Evolutionary conservation across 2,113 vertebrate genomes (phyloP), one percentile per base, ranked within the genome.

Genomic region (Gobius niger): DNA sequence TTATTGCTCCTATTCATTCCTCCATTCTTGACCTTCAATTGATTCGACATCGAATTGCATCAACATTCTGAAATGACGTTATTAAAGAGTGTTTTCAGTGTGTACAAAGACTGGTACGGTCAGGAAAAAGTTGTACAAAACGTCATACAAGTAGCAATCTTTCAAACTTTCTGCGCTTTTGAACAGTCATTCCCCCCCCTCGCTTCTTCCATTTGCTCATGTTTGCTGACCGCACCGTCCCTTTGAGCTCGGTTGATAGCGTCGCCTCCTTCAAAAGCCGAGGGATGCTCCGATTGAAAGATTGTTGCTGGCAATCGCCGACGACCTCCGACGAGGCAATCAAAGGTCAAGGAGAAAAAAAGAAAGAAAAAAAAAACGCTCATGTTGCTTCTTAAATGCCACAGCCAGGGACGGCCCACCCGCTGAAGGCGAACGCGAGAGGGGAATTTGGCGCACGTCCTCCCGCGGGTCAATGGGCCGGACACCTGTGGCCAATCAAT

Each of bases 401-500:
- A 73, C 65, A 14, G 56, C 10, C 60, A 66, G 44, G 34, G 24
- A 41, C 74, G 40, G 24, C 40, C 75, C 71, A 71, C 63, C 78
- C 61, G 62, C 49, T 67, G 67, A 61, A 19, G 14, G 16, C 44
- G 59, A 70, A 16, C 34, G 65, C 70, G 61, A 34, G 70, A 64
- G 70, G 74, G 40, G 73, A 76, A 67, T 83, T 78, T 80, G 68
- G 41, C 19, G 53, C 61, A 53, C 24, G 15, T 56, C 47, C 41
- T 42, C 40, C 13, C 61, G 73, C 19, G 73, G 52, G 47, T 80
- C 51, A 78, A 72, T 65, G 61, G 69, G 63, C 65, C 70, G 70
- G 82, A 82, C 78, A 83, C 85, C 82, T 65, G 82, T 78, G 61
- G 65, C 14, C 46, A 44, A 86, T 86, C 85, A 16, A 87, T 87